A percentile compares a stretch with the other conserved stretches of the same genome.
Evolutionary conservation across 2,888 invertebrate species (phyloP).

Genomic region (Polyommatus icarus): DNA sequence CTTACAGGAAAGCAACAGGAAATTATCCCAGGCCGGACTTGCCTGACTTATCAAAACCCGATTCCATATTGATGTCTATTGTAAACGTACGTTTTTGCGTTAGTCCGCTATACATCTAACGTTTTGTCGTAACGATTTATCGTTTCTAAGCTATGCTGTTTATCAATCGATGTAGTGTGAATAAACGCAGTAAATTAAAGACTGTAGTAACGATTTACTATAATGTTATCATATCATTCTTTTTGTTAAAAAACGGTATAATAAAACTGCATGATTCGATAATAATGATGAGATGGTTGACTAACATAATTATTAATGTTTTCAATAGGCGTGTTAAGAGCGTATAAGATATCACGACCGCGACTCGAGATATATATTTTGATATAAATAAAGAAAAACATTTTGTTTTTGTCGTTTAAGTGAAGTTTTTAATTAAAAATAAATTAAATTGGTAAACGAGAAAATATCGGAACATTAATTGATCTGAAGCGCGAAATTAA

Average conservation of each 20-base stretch:
- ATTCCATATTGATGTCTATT: constrained; percentile 14
- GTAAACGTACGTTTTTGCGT: neutral
- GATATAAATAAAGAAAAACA: no score
- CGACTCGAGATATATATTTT: no score
- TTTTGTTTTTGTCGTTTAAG: neutral
- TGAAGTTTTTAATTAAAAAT: neutral
- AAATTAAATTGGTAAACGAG: neutral
- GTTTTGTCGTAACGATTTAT: neutral
- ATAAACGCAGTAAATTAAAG: neutral
- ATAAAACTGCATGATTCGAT: no score
- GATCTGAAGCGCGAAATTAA: neutral
- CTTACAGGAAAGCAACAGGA: constrained; percentile 25
- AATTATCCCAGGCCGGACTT: constrained; percentile 10
- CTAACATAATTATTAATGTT: no score
- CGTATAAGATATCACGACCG: no score
- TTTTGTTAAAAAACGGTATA: no score
- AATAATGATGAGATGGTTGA: no score
- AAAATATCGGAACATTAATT: neutral
- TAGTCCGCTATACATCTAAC: neutral
- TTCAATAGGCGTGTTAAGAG: no score
- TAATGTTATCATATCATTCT: no score
- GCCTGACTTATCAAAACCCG: neutral
- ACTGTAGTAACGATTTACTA: no score
- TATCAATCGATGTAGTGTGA: neutral
- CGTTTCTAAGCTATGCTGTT: neutral